phyloP scores from a whole-genome alignment of 2,888 invertebrate genomes.

The Bombylius major region DNA sequence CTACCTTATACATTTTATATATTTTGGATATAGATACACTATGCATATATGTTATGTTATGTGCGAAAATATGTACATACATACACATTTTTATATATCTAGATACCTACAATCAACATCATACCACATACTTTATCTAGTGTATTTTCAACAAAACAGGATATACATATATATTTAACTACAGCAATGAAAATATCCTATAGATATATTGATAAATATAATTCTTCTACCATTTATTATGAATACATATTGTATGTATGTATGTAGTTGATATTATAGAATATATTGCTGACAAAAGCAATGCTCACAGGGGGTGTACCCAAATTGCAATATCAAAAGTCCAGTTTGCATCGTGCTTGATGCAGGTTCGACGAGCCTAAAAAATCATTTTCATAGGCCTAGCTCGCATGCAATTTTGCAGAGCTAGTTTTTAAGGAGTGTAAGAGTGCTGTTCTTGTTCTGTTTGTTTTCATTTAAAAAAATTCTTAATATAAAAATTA shows the following conservation, averaged over 20 bases:
- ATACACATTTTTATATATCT: background rate
- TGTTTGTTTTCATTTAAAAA: background rate
- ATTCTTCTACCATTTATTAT: too few species aligned
- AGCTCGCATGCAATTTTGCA: constrained; percentile 12
- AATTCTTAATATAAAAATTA: background rate
- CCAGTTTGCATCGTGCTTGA: constrained; percentile 20
- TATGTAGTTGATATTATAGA: background rate
- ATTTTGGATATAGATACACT: too few species aligned
- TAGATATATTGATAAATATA: background rate
- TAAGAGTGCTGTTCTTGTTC: constrained; percentile 3
- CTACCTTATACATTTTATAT: too few species aligned
- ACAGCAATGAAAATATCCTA: background rate
- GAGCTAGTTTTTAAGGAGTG: constrained; percentile 12
- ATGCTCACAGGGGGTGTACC: constrained; percentile 15
- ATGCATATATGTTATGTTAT: too few species aligned
- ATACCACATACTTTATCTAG: background rate
- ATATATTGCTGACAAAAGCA: constrained; percentile 9
- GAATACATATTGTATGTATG: background rate
- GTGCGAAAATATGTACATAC: too few species aligned
- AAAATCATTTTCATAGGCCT: constrained; percentile 13
- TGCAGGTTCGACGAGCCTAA: constrained; percentile 19
- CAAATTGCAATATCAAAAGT: constrained; percentile 16
- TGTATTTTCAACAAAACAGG: background rate
- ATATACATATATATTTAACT: background rate
- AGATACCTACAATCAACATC: background rate